These are phyloP conservation scores for Eriosoma lanigerum DNA, from an alignment of 1,140 invertebrate species.

Conservation along the genomic window DNA sequence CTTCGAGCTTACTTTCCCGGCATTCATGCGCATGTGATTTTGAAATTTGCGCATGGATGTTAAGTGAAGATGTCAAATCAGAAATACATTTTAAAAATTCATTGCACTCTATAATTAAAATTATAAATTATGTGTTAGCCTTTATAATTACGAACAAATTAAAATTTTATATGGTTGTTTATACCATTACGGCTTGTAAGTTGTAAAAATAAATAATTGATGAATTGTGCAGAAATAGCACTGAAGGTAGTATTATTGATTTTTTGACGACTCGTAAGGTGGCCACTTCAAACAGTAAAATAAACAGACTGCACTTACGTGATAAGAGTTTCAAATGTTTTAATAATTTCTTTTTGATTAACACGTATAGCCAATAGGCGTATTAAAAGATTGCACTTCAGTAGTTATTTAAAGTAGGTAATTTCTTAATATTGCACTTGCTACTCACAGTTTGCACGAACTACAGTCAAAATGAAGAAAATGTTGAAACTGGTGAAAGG, in stretches of 20 bases:
- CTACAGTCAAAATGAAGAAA: constrained; percentile 55
- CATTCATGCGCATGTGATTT: no score
- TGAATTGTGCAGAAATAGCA: background rate
- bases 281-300: background rate
- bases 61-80: no score
- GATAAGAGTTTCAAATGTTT: background rate
- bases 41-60: no score
- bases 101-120: background rate
- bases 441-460: no score
- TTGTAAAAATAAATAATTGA: background rate
- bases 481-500: constrained; percentile 58
- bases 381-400: background rate
- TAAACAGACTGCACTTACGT: constrained; percentile 9
- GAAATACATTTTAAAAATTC: background rate
- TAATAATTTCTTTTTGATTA: background rate
- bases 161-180: background rate
- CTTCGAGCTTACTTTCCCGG: no score
- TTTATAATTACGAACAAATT: background rate
- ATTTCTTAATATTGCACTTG: background rate
- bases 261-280: background rate
- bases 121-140: background rate
- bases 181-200: background rate
- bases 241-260: constrained; percentile 29
- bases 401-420: background rate
- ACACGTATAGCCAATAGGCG: background rate